Conservation (phyloP, 30 jellyfish, hydroid and myxozoan species). For the Aurelia aurita region DNA sequence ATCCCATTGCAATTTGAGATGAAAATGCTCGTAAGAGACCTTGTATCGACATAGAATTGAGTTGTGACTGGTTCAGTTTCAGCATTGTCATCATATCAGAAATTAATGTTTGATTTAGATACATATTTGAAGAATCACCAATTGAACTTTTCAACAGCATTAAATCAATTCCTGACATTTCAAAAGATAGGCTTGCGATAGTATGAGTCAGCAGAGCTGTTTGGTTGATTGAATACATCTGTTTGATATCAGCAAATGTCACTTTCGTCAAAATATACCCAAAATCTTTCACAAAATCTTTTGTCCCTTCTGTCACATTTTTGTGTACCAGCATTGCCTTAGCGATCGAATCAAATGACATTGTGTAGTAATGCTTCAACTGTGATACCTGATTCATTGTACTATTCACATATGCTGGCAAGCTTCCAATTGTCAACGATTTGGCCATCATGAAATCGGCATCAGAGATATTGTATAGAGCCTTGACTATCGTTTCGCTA, state of each 20-base stretch:
- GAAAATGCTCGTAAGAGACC: neutral
- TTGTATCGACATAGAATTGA: neutral
- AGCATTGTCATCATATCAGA: neutral
- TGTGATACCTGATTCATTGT: neutral
- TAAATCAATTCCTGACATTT: constrained; percentile 17
- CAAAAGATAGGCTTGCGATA: neutral
- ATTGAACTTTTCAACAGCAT: neutral
- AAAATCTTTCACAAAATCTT: constrained; percentile 45
- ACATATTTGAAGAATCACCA: neutral
- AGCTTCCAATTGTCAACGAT: neutral
- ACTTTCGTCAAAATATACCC: neutral
- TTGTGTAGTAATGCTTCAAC: constrained; percentile 34
- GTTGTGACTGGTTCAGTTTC: neutral
- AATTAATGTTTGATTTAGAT: neutral
- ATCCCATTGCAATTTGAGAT: neutral
- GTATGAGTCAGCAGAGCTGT: neutral
- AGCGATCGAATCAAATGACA: constrained; percentile 46
- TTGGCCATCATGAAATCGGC: constrained; percentile 3
- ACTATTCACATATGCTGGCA: constrained; percentile 22
- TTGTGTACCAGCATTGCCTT: constrained; percentile 41
- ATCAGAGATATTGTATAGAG: constrained; percentile 8
- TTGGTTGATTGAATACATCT: neutral
- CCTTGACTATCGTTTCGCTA: neutral
- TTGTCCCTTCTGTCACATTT: constrained; percentile 42
- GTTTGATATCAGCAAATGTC: neutral